Percentiles rank a stretch among this genome's conserved stretches.
phyloP scores from a whole-genome alignment of 2,888 invertebrate genomes.

The Megaustenia siamemsis region DNA sequence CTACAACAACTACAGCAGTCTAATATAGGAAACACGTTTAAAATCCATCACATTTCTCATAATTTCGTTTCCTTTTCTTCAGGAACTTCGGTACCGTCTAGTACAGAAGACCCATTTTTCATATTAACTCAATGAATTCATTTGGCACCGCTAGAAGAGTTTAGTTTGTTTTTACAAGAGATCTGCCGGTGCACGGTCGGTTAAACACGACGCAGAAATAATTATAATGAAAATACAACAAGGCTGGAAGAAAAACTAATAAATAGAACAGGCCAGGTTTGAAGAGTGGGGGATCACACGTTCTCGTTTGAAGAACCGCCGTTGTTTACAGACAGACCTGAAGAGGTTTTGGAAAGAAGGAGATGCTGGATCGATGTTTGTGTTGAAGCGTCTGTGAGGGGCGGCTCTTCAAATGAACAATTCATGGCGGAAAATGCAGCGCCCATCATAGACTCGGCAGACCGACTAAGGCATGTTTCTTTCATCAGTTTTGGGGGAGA shows the following conservation, averaged over 20 bases:
- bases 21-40: constrained; percentile 4
- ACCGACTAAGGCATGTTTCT: no score
- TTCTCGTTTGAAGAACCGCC: background rate
- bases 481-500: no score
- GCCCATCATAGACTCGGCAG: no score
- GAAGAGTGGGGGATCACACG: background rate
- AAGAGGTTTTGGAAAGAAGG: background rate
- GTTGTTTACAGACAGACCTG: background rate
- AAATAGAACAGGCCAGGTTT: background rate
- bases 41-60: constrained; percentile 11
- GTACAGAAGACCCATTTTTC: background rate
- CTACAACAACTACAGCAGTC: background rate
- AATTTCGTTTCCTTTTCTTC: background rate
- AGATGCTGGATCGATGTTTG: background rate
- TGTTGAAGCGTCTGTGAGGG: background rate
- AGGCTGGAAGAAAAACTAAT: background rate
- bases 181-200: background rate
- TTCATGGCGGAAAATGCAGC: background rate
- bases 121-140: background rate
- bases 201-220: constrained; percentile 5
- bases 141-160: background rate
- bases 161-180: background rate
- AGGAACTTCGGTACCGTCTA: background rate
- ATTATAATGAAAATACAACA: constrained; percentile 9
- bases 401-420: background rate